A percentile compares a stretch with the other conserved stretches of the same genome.
These are phyloP conservation scores for Stenodera caucasica DNA, from an alignment of 2,888 invertebrate genomes.

Conservation along the genomic window DNA sequence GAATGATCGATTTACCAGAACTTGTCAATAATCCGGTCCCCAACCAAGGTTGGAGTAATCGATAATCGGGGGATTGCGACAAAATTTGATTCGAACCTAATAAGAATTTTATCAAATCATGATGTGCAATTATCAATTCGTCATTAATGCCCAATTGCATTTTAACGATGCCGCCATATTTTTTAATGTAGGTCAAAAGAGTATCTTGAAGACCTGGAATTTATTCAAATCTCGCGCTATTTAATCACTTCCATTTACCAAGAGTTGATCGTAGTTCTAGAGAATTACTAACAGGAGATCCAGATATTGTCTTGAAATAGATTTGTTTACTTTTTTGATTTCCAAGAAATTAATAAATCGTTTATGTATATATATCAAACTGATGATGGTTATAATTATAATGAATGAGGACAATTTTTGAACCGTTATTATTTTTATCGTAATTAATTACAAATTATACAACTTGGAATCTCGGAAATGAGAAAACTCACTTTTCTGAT, in stretches of 20 bases:
- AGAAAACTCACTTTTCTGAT: neutral
- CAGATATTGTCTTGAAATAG: slow-evolving; percentile 4
- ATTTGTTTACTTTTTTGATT: neutral
- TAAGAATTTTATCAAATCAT: slow-evolving; percentile 21
- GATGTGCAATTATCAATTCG: slow-evolving; percentile 17
- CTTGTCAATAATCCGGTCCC: slow-evolving; percentile 32
- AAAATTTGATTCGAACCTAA: slow-evolving; percentile 21
- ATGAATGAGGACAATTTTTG: neutral
- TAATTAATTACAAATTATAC: too few relatives aligned
- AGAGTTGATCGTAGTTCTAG: neutral
- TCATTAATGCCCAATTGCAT: slow-evolving; percentile 12
- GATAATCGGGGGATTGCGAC: slow-evolving; percentile 24
- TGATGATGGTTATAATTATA: neutral
- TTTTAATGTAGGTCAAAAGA: slow-evolving; percentile 4
- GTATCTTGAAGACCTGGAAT: slow-evolving; percentile 12
- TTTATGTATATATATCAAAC: neutral
- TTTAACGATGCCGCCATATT: slow-evolving; percentile 12
- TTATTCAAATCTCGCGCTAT: neutral
- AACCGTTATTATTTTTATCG: neutral
- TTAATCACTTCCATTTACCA: neutral
- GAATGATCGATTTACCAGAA: slow-evolving; percentile 27
- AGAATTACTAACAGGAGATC: neutral
- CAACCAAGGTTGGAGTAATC: slow-evolving; percentile 28
- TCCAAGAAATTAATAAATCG: neutral
- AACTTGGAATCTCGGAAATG: neutral